A percentile compares a stretch with the other conserved stretches of the same genome.
phyloP scores from a whole-genome alignment of 2,888 invertebrate genomes.

The Pteria penguin region DNA sequence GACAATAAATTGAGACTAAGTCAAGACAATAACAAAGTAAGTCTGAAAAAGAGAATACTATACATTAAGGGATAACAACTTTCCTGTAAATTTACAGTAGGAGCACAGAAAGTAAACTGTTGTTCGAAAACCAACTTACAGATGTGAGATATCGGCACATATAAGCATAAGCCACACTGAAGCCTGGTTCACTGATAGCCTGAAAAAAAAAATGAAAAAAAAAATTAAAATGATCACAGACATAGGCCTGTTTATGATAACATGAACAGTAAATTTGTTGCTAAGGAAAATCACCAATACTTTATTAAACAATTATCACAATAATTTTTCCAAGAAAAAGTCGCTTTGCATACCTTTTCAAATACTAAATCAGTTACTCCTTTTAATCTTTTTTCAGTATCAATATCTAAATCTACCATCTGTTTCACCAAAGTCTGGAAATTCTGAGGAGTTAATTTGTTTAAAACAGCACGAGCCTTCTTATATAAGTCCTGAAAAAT shows the following conservation, averaged over 20 bases:
- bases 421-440: conserved; percentile 90
- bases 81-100: too few species aligned
- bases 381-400: conserved; percentile 88
- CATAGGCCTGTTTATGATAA: too few species aligned
- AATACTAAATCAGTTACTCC: conserved; percentile 94
- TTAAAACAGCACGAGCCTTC: conserved; percentile 92
- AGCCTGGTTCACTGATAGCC: conserved; percentile 96
- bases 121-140: conserved; percentile 58
- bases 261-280: too few species aligned
- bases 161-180: conserved; percentile 93
- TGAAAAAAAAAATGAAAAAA: conserved; percentile 68
- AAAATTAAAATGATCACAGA: not conserved
- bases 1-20: not conserved
- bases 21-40: not conserved
- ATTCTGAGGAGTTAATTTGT: conserved; percentile 96
- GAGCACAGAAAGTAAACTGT: too few species aligned
- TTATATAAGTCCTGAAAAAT: conserved; percentile 86
- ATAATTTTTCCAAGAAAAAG: too few species aligned
- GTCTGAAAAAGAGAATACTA: not conserved
- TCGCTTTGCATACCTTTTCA: conserved; percentile 94
- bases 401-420: conserved; percentile 88
- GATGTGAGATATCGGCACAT: conserved; percentile 82
- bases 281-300: too few species aligned
- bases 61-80: too few species aligned
- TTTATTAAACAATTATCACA: too few species aligned